A percentile compares a stretch with the other conserved stretches of the same genome.
These are phyloP conservation scores for Apostichopus japonicus DNA, from an alignment of 35 echinoderm and acorn worm species.

Conservation along the genomic window DNA sequence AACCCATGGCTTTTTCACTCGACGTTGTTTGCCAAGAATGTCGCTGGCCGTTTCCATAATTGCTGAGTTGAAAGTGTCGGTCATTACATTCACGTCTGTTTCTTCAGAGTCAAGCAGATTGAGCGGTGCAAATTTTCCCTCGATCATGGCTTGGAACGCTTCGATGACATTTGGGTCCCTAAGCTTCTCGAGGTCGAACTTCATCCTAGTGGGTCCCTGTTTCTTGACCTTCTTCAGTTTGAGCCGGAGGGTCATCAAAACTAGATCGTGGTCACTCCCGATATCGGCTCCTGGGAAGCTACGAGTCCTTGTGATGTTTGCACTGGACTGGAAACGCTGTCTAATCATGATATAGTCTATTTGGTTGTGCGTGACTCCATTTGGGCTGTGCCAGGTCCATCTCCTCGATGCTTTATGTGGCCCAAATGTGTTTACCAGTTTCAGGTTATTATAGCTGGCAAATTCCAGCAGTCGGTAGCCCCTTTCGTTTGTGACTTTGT, in stretches of 20 bases:
- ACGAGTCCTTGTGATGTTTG: constrained; percentile 27
- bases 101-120: neutral
- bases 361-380: constrained; percentile 9
- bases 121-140: neutral
- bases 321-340: constrained; percentile 4
- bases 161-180: neutral
- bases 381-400: constrained; percentile 45
- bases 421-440: constrained; percentile 30
- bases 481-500: too few relatives aligned
- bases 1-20: neutral
- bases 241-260: constrained; percentile 21
- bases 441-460: constrained; percentile 41
- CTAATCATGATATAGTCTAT: constrained; percentile 48
- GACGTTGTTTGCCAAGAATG: neutral
- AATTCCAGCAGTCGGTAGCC: too few relatives aligned
- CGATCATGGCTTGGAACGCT: neutral
- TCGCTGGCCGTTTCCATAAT: neutral
- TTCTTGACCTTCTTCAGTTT: constrained; percentile 12
- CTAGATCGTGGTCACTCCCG: constrained; percentile 26
- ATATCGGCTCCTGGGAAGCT: constrained; percentile 37
- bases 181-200: constrained; percentile 15
- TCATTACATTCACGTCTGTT: constrained; percentile 13
- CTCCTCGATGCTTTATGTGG: constrained; percentile 19
- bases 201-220: neutral
- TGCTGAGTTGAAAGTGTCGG: neutral